Evolutionary conservation across 1,140 invertebrate species (phyloP), one percentile per base, ranked within the genome.

Genomic region (Dendroctonus valens): DNA sequence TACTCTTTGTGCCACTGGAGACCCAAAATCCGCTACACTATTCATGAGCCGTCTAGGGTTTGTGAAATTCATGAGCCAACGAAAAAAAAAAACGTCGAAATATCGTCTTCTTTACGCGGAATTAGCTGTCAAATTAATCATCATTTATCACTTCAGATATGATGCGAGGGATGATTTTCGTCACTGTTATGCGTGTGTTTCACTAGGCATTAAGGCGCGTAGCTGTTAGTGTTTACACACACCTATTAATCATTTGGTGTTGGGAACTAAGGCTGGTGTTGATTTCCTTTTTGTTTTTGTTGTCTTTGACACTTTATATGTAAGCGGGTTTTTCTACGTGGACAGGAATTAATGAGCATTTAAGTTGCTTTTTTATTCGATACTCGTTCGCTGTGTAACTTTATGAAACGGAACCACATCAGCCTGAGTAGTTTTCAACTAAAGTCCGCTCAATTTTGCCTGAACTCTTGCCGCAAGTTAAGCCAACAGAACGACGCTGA

Each of bases 51-150:
- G 50, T 63, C 61, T 42, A 52, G 38, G 52, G 62, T 58, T 58
- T 65, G 54, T 51, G 62, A 50, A 65, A 65, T 65, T 65, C 62
- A 65, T 65, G 62, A 65, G 26, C 14, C 40, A 7, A 58, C 12
- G 41, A 49, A 65, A 65, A 58, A 58, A 53, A 6, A 26, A 26
- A 26, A 26, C 26, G 26, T 48, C 41, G 14, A 63, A 63, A 26
- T 50, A 54, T 63, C 50, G 26, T 52, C 12, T 49, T 15, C 61
- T 41, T 63, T 52, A 63, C 40, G 53, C 41, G 40, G 51, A 63
- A 63, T 63, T 63, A 63, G 52, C 61, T 63, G 61, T 63, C 61
- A 63, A 41, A 44, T 54, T 63, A 63, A 63, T 63, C 61, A 63
- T 63, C 61, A 26, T 63, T 63, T 52, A 63, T 63, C 61, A 63